Conservation (phyloP, 64 coral and sea anemone species). For the Exaiptasia diaphana region DNA sequence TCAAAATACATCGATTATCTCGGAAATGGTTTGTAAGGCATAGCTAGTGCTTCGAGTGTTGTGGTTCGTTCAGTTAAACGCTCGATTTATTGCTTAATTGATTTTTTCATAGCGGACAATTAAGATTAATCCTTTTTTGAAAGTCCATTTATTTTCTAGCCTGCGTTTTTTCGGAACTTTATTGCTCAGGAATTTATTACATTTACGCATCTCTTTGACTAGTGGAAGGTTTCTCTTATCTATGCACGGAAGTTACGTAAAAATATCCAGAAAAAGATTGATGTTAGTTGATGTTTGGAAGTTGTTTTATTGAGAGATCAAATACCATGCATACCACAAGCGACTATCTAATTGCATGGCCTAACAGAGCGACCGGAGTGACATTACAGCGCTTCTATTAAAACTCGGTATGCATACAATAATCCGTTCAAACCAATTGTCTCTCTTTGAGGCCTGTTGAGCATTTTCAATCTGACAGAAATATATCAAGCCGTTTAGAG, state of each 20-base stretch:
- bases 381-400: not conserved
- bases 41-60: too few relatives aligned
- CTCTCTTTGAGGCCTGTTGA: not conserved
- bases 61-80: too few relatives aligned
- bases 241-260: not conserved
- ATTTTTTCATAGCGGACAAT: not conserved
- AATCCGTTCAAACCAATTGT: not conserved
- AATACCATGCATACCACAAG: not conserved
- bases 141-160: not conserved
- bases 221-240: not conserved
- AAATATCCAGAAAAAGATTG: not conserved
- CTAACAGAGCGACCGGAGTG: not conserved
- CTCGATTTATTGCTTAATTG: not conserved
- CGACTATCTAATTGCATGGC: constrained; percentile 4
- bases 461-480: not conserved
- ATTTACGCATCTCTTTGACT: not conserved
- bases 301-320: not conserved
- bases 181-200: too few relatives aligned
- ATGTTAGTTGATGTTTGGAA: not conserved
- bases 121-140: not conserved
- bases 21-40: too few relatives aligned
- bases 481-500: not conserved
- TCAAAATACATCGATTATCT: too few relatives aligned
- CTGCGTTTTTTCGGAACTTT: not conserved
- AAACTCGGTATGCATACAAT: not conserved